These are phyloP conservation scores for Cyrtodaria siliqua DNA, from an alignment of 2,888 invertebrate species.

Conservation along the genomic window DNA sequence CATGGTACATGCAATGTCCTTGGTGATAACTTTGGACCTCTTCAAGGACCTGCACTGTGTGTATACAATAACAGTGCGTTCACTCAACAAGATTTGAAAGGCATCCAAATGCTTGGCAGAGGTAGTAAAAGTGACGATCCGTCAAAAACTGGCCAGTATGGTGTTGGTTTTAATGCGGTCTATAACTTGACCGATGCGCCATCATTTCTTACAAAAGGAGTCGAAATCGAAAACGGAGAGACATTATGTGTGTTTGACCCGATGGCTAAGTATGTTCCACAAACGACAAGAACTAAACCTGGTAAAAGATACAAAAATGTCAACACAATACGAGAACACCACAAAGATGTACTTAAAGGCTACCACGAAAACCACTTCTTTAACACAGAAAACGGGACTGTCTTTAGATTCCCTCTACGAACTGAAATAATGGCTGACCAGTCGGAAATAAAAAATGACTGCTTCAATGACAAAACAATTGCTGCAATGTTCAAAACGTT, in stretches of 20 bases:
- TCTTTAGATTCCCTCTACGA: slow-evolving; percentile 66
- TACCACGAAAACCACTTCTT: slow-evolving; percentile 49
- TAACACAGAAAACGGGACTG: slow-evolving; percentile 46
- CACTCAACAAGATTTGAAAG: slow-evolving; percentile 68
- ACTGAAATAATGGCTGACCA: slow-evolving; percentile 67
- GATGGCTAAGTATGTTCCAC: slow-evolving; percentile 73
- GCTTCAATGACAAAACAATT: slow-evolving; percentile 12
- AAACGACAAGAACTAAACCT: slow-evolving; percentile 43
- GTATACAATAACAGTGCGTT: slow-evolving; percentile 76
- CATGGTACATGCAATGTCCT: slow-evolving; percentile 22
- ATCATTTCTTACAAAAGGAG: slow-evolving; percentile 71
- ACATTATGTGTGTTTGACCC: slow-evolving; percentile 82
- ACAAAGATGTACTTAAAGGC: slow-evolving; percentile 50
- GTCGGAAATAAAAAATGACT: slow-evolving; percentile 72
- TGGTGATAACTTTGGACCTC: slow-evolving; percentile 12
- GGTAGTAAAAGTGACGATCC: slow-evolving; percentile 75
- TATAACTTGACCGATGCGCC: slow-evolving; percentile 79
- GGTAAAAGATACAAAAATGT: slow-evolving; percentile 57
- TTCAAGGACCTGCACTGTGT: slow-evolving; percentile 77
- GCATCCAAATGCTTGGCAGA: slow-evolving; percentile 72
- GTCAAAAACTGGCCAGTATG: slow-evolving; percentile 75
- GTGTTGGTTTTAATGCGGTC: slow-evolving; percentile 79
- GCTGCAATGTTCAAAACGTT: slow-evolving; percentile 34
- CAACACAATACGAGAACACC: slow-evolving; percentile 10
- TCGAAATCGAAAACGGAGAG: slow-evolving; percentile 65